Evolutionary conservation across 2,797 vertebrate genomes (phyloP).

Genomic region (Eulemur coronatus): DNA sequence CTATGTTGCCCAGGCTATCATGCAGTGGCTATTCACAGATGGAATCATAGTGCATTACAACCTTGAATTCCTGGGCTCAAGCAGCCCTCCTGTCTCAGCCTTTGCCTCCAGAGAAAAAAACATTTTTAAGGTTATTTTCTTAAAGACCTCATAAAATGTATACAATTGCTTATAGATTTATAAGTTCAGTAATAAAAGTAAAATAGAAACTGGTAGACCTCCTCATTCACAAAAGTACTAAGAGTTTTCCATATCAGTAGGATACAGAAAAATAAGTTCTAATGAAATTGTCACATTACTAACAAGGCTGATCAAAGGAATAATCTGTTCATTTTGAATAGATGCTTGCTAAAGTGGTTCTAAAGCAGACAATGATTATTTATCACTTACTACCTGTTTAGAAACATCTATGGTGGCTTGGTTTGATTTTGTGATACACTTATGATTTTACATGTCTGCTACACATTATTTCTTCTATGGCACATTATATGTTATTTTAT

Average conservation of each 20-base stretch:
- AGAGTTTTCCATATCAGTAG: not conserved
- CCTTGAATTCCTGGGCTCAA: not conserved
- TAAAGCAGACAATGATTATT: not conserved
- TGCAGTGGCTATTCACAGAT: not conserved
- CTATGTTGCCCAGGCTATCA: not conserved
- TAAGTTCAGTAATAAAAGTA: not conserved
- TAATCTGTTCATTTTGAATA: not conserved
- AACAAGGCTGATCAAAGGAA: not conserved
- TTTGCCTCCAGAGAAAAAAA: not conserved
- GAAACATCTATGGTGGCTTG: not conserved
- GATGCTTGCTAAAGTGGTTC: not conserved
- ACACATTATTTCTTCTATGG: not conserved
- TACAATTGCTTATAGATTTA: not conserved
- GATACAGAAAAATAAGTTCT: not conserved
- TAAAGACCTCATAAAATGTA: not conserved
- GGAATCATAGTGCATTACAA: not conserved
- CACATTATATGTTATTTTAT: not conserved
- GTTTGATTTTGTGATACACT: not conserved
- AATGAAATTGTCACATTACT: not conserved
- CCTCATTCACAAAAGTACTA: not conserved
- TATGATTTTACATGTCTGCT: not conserved
- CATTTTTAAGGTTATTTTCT: not conserved
- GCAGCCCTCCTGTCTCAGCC: not conserved
- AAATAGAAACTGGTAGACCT: not conserved
- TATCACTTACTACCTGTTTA: not conserved